A percentile compares a stretch with the other conserved stretches of the same genome.
Evolutionary conservation across 2,797 vertebrate genomes (phyloP).

Genomic region (Hydrolagus colliei): DNA sequence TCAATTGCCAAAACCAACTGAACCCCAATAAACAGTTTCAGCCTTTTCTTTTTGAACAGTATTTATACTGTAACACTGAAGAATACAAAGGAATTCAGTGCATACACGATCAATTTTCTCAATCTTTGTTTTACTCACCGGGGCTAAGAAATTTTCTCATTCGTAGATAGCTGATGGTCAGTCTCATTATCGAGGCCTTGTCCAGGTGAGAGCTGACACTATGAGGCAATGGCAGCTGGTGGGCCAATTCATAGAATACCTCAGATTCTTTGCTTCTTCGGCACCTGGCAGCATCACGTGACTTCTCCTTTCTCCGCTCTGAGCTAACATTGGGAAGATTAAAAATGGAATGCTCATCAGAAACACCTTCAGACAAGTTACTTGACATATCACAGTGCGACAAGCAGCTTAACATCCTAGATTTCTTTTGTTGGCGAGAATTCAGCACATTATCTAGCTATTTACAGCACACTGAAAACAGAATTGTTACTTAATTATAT

Average conservation of each 20-base stretch:
- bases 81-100: too few relatives aligned
- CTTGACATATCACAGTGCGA: neutral
- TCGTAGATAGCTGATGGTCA: slow-evolving; percentile 91
- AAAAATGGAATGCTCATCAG: slow-evolving; percentile 21
- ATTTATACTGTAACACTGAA: too few relatives aligned
- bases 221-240: slow-evolving; percentile 88
- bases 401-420: neutral
- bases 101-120: too few relatives aligned
- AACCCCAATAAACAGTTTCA: too few relatives aligned
- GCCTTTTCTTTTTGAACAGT: too few relatives aligned
- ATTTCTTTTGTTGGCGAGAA: neutral
- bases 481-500: neutral
- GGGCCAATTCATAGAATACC: slow-evolving; percentile 89
- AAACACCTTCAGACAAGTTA: neutral
- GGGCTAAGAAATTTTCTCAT: slow-evolving; percentile 80
- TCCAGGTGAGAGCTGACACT: slow-evolving; percentile 85
- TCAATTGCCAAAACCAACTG: too few relatives aligned
- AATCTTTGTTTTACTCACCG: slow-evolving; percentile 56
- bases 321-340: slow-evolving; percentile 75
- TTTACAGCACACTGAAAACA: neutral
- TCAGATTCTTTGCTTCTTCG: slow-evolving; percentile 90
- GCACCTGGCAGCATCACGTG: slow-evolving; percentile 84
- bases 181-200: slow-evolving; percentile 96
- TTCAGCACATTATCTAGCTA: neutral
- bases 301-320: slow-evolving; percentile 92